Conservation (phyloP, 1,140 invertebrate species). For the Venustaconcha ellipsiformis region DNA sequence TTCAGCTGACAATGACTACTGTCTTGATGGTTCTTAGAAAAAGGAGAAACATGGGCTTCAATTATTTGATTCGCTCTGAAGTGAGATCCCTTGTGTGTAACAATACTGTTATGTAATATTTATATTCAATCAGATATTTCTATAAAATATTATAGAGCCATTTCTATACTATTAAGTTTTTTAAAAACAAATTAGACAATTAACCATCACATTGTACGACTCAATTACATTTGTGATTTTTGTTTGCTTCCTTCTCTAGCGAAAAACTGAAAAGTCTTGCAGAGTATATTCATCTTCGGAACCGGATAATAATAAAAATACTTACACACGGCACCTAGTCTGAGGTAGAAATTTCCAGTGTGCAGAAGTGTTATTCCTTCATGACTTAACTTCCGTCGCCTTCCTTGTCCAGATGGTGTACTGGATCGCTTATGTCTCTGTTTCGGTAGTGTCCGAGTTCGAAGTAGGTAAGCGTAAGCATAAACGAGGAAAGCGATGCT, state of each 20-base stretch:
- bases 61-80: no score
- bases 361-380: conserved; percentile 33
- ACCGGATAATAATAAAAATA: conserved; percentile 5
- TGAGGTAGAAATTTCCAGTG: conserved; percentile 92
- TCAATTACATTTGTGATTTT: background rate
- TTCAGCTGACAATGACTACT: no score
- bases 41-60: no score
- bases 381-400: conserved; percentile 8
- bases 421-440: conserved; percentile 18
- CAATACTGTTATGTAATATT: no score
- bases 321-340: conserved; percentile 95
- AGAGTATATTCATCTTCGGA: background rate
- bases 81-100: no score
- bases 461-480: conserved; percentile 94
- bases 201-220: no score
- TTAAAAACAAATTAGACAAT: no score
- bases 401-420: conserved; percentile 16
- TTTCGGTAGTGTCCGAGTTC: conserved; percentile 17
- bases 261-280: no score
- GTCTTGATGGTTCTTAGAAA: no score
- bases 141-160: no score
- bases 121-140: no score
- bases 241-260: background rate
- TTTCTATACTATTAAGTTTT: no score
- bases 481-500: conserved; percentile 96